A percentile compares a stretch with the other conserved stretches of the same genome.
Evolutionary conservation across 2,888 invertebrate species (phyloP).

Genomic region (Noctuana brunneofusca): DNA sequence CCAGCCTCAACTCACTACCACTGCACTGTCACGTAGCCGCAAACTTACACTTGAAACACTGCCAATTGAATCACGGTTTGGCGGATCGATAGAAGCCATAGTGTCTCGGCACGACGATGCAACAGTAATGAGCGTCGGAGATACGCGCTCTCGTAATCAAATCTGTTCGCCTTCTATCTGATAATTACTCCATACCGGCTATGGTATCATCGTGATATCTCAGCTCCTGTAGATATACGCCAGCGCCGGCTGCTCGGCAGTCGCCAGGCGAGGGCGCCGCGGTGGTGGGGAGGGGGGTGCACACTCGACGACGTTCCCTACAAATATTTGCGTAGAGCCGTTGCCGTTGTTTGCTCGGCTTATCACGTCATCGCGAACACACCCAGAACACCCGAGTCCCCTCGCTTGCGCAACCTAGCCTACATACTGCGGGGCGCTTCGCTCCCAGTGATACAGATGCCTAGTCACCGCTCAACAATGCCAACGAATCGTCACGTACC

Average conservation of each 20-base stretch:
- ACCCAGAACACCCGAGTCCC: conserved; percentile 46
- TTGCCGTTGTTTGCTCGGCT: conserved; percentile 64
- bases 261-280: conserved; percentile 34
- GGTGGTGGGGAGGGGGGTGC: conserved; percentile 39
- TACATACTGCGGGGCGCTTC: conserved; percentile 14
- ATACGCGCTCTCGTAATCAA: conserved; percentile 73
- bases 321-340: conserved; percentile 67
- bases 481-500: conserved; percentile 14
- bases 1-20: conserved; percentile 16
- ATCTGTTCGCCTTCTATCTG: conserved; percentile 74
- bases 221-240: conserved; percentile 54
- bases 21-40: conserved; percentile 21
- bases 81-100: conserved; percentile 24
- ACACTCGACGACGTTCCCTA: conserved; percentile 51
- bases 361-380: conserved; percentile 64
- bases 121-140: conserved; percentile 60
- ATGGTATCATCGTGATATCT: conserved; percentile 64
- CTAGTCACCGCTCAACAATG: not conserved
- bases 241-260: too few relatives aligned
- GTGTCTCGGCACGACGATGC: conserved; percentile 46
- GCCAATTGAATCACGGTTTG: not conserved
- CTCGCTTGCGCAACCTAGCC: conserved; percentile 32
- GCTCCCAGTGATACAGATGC: conserved; percentile 1
- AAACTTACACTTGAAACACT: not conserved
- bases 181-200: conserved; percentile 75